Evolutionary conservation across 35 echinoderm and acorn worm species (phyloP).

Genomic region (Nesometra sesokonis): DNA sequence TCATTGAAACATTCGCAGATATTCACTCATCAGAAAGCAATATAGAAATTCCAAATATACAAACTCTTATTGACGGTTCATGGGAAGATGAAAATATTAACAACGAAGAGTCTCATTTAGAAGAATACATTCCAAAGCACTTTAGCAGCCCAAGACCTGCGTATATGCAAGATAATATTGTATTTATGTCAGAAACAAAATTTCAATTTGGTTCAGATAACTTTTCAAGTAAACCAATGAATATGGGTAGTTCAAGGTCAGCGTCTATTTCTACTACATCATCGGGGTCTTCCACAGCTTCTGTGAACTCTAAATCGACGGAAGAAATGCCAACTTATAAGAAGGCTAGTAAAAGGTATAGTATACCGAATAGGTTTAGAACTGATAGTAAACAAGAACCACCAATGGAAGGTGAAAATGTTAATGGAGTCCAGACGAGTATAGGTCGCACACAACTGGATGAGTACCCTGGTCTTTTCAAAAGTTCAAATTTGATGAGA

Average conservation of each 20-base stretch:
- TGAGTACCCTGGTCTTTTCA: neutral
- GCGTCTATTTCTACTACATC: neutral
- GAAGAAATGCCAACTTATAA: neutral
- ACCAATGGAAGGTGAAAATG: neutral
- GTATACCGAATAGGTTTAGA: neutral
- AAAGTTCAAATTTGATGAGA: neutral
- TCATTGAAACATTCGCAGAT: neutral
- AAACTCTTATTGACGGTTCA: neutral
- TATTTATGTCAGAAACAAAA: neutral
- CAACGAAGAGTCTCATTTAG: neutral
- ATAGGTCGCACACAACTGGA: neutral
- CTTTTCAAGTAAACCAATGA: neutral
- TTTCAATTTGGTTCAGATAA: neutral
- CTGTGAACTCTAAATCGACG: neutral
- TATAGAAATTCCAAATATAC: neutral
- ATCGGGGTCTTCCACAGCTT: neutral
- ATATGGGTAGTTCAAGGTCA: neutral
- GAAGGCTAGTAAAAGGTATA: neutral
- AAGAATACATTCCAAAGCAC: neutral
- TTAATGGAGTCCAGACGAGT: neutral
- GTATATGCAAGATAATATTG: neutral
- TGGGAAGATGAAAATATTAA: neutral
- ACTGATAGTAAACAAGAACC: neutral
- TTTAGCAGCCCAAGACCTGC: neutral
- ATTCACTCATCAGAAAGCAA: neutral